phyloP scores from a whole-genome alignment of 1,140 invertebrate species.

The Pissodes strobi region DNA sequence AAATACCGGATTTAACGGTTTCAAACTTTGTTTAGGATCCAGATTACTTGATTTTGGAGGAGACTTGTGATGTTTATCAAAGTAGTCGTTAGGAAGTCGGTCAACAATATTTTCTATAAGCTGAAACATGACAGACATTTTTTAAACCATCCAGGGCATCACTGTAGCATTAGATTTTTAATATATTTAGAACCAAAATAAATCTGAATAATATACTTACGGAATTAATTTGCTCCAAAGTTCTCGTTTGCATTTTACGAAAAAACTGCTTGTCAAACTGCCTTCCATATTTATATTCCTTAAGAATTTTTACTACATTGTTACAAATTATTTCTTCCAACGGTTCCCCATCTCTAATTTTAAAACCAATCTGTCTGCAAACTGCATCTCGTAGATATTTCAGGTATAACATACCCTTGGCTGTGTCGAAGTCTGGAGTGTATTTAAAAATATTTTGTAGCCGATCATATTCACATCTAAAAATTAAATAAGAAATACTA shows the following conservation, averaged over 20 bases:
- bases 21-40: slow-evolving; percentile 14
- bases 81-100: slow-evolving; percentile 34
- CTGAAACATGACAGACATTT: too few relatives aligned
- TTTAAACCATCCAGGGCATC: too few relatives aligned
- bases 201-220: slow-evolving; percentile 6
- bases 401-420: slow-evolving; percentile 35
- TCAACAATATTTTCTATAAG: slow-evolving; percentile 37
- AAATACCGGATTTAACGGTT: slow-evolving; percentile 38
- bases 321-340: slow-evolving; percentile 33
- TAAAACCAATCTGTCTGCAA: slow-evolving; percentile 25
- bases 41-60: not conserved
- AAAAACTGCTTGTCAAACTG: slow-evolving; percentile 29
- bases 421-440: slow-evolving; percentile 15
- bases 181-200: not conserved
- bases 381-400: slow-evolving; percentile 34
- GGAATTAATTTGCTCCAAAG: slow-evolving; percentile 31
- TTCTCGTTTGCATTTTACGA: slow-evolving; percentile 30
- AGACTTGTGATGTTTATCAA: slow-evolving; percentile 11
- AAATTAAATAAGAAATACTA: slow-evolving; percentile 9
- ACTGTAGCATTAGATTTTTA: not conserved
- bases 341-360: slow-evolving; percentile 31
- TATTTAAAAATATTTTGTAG: slow-evolving; percentile 39
- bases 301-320: slow-evolving; percentile 30
- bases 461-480: slow-evolving; percentile 37
- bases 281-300: slow-evolving; percentile 17